Evolutionary conservation across 2,797 vertebrate species (phyloP).

Genomic region (Amblyraja radiata): DNA sequence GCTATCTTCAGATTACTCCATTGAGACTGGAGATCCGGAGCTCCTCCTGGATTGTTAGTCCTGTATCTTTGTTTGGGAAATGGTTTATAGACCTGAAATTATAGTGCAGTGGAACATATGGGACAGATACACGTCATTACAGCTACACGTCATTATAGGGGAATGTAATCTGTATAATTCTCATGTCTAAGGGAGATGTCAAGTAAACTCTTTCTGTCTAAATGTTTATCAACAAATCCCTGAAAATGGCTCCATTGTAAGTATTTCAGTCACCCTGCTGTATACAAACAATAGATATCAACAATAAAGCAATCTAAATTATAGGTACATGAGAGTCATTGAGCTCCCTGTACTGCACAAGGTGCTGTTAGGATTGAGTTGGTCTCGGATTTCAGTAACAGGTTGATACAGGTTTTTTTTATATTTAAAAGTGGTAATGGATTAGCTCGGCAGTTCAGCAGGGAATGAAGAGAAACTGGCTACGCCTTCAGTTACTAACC

Average conservation of each 20-base stretch:
- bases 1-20: not conserved
- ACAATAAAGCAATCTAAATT: constrained; percentile 26
- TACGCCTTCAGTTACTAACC: not conserved
- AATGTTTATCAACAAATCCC: constrained; percentile 7
- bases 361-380: not conserved
- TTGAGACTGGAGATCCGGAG: not conserved
- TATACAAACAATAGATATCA: not conserved
- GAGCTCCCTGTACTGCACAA: not conserved
- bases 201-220: constrained; percentile 13
- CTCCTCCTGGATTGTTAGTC: not conserved
- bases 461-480: constrained; percentile 18
- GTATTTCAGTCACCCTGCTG: constrained; percentile 20
- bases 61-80: not conserved
- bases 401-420: constrained; percentile 27
- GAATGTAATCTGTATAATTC: constrained; percentile 12
- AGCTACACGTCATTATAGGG: not conserved
- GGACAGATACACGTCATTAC: not conserved
- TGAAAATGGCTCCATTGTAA: constrained; percentile 26
- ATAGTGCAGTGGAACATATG: constrained; percentile 4
- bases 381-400: constrained; percentile 26
- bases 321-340: not conserved
- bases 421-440: constrained; percentile 30
- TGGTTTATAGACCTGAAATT: constrained; percentile 26
- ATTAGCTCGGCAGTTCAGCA: not conserved
- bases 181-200: constrained; percentile 23